Base-by-base conservation (phyloP, 2,113 vertebrate genomes). In the Oreotrochilus melanogaster region DNA sequence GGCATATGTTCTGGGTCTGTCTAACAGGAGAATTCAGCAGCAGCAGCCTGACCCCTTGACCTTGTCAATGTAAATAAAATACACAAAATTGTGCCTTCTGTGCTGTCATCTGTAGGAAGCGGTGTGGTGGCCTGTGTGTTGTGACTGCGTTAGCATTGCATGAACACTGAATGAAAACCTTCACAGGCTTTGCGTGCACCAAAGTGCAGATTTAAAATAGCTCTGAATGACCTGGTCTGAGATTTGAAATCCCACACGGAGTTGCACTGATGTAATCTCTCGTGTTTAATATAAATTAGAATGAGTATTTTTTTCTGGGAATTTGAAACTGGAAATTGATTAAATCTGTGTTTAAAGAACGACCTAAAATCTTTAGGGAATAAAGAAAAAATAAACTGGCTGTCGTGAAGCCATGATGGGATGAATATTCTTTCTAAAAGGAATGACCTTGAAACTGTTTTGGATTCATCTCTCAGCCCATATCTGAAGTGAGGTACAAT, bases 51-150 rank as follows among this genome's bases (percentile, higher is more conserved):
- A 90, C 72, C 43, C 37, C 35, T 75, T 0, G 7, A 65, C 58
- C 89, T 94, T 94, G 86, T 94, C 87, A 35, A 9, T 76, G 71
- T 83, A 78, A 93, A 93, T 83, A 81, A 94, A 82, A 76, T 28
- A 37, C 28, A 66, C 1, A 1, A 60, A 87, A 83, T 9, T 80
- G 54, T 79, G 75, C 75, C 71, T 95, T 83, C 82, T 93, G 64
- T 58, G 51, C 78, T 79, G 53, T 89, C 14, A 3, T 79, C 54
- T 80, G 47, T 80, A 58, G 53, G 57, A 89, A 81, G 35, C 82
- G 28, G 37, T 42, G 1, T 73, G 65, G 27, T 11, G 37, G 56
- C 57, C 65, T 31, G 11, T 35, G 11, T 1, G 1, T 65, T 70
- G 39, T 4, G 1, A 24, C 30, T 62, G 72, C 54, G 19, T 56